These are phyloP conservation scores for Hydrotaea cyrtoneurina DNA, from an alignment of 2,888 invertebrate genomes.

Conservation along the genomic window DNA sequence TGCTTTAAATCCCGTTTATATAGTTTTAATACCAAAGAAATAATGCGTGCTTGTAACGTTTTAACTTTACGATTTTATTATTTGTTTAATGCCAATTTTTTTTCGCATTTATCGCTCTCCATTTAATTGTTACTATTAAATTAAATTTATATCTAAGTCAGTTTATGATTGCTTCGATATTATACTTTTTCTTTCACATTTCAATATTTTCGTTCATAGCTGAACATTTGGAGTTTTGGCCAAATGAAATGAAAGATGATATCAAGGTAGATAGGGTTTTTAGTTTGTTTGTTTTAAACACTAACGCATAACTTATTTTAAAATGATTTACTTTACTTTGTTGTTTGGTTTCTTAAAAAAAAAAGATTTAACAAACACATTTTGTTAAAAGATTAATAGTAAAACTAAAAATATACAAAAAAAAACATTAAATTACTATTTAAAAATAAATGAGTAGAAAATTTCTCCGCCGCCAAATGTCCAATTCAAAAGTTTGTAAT, in stretches of 20 bases:
- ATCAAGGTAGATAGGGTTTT: neutral
- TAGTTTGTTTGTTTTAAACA: neutral
- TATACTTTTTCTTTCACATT: constrained; percentile 27
- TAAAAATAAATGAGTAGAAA: constrained; percentile 50
- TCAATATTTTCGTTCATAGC: constrained; percentile 24
- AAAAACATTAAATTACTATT: constrained; percentile 52
- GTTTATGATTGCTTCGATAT: constrained; percentile 30
- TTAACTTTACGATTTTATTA: constrained; percentile 26
- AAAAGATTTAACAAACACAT: constrained; percentile 54
- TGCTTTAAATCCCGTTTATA: no score
- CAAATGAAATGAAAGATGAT: constrained; percentile 3
- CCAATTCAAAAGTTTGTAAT: constrained; percentile 1
- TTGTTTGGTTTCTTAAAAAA: constrained; percentile 29
- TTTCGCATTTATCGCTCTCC: constrained; percentile 46
- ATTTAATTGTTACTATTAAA: constrained; percentile 60
- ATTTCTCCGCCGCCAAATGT: constrained; percentile 25
- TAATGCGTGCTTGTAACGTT: no score
- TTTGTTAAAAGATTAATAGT: constrained; percentile 61
- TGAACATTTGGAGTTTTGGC: neutral
- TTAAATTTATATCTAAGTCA: constrained; percentile 54
- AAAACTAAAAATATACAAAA: constrained; percentile 62
- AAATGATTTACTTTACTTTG: constrained; percentile 31
- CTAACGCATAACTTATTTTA: constrained; percentile 43
- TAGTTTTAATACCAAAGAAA: no score
- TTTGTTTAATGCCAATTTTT: constrained; percentile 41